These are phyloP conservation scores for Drosophila paracracens DNA, from an alignment of 2,888 invertebrate species.

Conservation along the genomic window DNA sequence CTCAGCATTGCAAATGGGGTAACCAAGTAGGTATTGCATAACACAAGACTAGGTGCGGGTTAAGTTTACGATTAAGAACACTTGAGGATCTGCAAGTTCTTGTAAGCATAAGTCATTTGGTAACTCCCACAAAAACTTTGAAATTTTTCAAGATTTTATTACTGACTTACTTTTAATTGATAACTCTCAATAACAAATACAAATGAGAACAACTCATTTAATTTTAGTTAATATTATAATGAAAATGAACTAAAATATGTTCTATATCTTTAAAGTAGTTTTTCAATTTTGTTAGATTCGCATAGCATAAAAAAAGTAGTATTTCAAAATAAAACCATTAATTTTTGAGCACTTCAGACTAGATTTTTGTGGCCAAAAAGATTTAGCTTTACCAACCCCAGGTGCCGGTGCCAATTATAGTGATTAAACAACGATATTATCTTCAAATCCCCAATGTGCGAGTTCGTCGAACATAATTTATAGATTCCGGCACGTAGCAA, in stretches of 20 bases:
- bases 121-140: not conserved
- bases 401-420: conserved; percentile 23
- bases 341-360: not conserved
- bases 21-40: not conserved
- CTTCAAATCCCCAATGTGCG: conserved; percentile 56
- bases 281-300: not conserved
- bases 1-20: not conserved
- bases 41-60: not conserved
- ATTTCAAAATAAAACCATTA: not conserved
- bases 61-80: not conserved
- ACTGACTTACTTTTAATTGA: not conserved
- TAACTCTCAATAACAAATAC: not conserved
- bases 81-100: not conserved
- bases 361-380: not conserved
- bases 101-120: not conserved
- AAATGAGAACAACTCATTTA: not conserved
- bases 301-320: not conserved
- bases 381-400: not conserved
- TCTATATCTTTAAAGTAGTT: not conserved
- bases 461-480: conserved; percentile 55
- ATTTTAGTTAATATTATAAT: not conserved
- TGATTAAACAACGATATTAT: conserved; percentile 35
- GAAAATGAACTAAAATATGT: not conserved
- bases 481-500: conserved; percentile 59
- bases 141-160: not conserved